Base-by-base conservation (phyloP, 2,113 vertebrate species). In the Cololabis saira region DNA sequence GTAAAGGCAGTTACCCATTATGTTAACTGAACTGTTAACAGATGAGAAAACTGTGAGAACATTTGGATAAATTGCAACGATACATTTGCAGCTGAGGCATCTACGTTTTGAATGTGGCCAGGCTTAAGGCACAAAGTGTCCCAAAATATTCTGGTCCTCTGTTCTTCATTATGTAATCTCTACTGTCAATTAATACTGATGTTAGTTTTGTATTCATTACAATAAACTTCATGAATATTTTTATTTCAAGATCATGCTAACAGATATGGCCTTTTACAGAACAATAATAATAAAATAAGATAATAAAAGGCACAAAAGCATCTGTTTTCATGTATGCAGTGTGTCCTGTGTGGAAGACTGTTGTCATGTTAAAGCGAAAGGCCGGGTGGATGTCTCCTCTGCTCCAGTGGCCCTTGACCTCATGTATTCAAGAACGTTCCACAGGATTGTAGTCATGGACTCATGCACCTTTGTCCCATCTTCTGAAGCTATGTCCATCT, bases 391-490 rank as follows among this genome's bases (percentile, higher is more conserved):
- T 48, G 58, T 74, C 43, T 90, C 86, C 12, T 78, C 56, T 56
- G 61, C 61, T 5, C 88, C 86, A 17, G 76, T 81, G n/a, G 68
- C 67, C 24, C 10, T 52, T 57, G 57, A 90, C 79, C 93, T 95
- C 89, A 94, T 93, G 75, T 94, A 89, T 80, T 93, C 82, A 51
- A 99, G 84, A 30, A 92, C 90, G 76, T 92, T 87, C 67, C 83
- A 91, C 53, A 98, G 92, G 79, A 95, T 89, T 59, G 86, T 74
- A 57, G 87, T 93, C 91, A 98, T 86, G 37, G 93, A 95, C 57
- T 74, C 78, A 41, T 95, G 95, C 78, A 96, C 86, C 40, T 88
- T 43, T 1, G 83, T 88, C 48, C 90, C 94, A 1, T 94, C 91
- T 51, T 92, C 90, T 22, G 94, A 92, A 66, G 92, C 84, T 1